Evolutionary conservation across 2,888 invertebrate species (phyloP), one percentile per base, ranked within the genome.

Genomic region (Plemyria rubiginata): DNA sequence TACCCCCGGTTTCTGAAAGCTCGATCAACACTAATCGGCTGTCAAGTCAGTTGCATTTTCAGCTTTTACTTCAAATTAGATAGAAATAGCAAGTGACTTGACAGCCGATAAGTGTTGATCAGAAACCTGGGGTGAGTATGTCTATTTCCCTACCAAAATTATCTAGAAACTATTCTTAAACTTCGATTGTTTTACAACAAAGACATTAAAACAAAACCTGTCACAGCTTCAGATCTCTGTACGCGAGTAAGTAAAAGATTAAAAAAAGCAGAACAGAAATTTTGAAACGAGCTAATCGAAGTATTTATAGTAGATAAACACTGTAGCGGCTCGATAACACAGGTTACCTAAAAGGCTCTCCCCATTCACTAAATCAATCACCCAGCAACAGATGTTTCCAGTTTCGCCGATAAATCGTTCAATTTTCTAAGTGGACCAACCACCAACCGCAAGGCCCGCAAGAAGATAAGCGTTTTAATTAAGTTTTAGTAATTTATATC

Each of bases 401-500:
- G 79, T 83, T 85, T 85, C 84, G 70, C 79, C 79, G 73, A 86
- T 88, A 89, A 88, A 87, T 88, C 85, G 79, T 84, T 84, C 80
- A 85, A 86, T 87, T 85, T 86, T 82, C 84, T 82, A 81, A 81
- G 80, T 78, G 80, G 72, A 75, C 70, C 71, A 66, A 72, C 73
- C 75, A 75, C 69, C 71, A 62, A 63, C 66, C 11, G 8, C 36
- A n/a, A n/a, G 63, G 71, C 78, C 76, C 81, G 75, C 80, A 79
- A 63, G 70, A 60, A 81, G 90, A 88, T 89, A 89, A 88, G 82
- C 83, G 81, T 84, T 90, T 90, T 92, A 92, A 91, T 91, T 89
- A 90, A 88, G 82, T 88, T 90, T 88, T 87, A 80, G 85, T 87
- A 87, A 90, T 89, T 90, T 90, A 92, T 91, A 89, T 89, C 89